phyloP scores from a whole-genome alignment of 2,113 vertebrate species.

The Chiloscyllium plagiosum region DNA sequence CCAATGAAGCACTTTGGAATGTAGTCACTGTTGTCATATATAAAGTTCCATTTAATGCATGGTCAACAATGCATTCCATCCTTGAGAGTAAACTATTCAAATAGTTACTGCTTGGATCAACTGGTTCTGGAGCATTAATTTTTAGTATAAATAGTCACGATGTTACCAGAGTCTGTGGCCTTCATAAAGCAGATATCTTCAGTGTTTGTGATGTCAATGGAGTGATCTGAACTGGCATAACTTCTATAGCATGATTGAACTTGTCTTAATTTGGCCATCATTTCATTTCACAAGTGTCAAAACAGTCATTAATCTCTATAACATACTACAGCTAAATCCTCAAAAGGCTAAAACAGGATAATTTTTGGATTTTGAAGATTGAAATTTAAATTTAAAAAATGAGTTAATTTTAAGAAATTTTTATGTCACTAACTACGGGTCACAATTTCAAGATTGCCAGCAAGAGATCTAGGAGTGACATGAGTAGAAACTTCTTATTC shows the following conservation, averaged over 20 bases:
- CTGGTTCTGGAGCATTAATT: not conserved
- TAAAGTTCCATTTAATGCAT: not conserved
- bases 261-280: not conserved
- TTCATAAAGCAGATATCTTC: not conserved
- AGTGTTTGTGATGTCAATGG: not conserved
- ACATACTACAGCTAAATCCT: not conserved
- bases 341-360: not conserved
- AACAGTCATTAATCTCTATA: not conserved
- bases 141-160: not conserved
- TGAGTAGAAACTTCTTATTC: no score
- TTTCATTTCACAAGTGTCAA: not conserved
- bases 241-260: not conserved
- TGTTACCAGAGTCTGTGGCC: not conserved
- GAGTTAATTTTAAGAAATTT: no score
- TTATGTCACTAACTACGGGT: no score
- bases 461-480: no score
- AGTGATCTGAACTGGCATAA: not conserved
- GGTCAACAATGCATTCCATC: no score
- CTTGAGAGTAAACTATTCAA: no score
- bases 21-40: not conserved
- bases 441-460: no score
- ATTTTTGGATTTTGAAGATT: not conserved
- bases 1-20: not conserved
- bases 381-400: not conserved
- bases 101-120: no score